Evolutionary conservation across 2,797 vertebrate species (phyloP).

Genomic region (Alectoris magna): DNA sequence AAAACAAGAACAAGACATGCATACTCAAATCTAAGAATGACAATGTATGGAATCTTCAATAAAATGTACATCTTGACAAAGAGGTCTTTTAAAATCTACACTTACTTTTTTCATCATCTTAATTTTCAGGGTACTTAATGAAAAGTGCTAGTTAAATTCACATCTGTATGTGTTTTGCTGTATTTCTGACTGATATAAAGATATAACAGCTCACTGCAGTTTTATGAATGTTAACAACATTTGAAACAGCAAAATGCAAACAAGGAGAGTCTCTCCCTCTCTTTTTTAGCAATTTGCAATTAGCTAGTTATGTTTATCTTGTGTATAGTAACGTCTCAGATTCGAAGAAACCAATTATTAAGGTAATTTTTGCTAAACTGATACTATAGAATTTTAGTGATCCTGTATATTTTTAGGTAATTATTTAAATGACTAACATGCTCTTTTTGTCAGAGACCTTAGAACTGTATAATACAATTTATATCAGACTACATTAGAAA

Average conservation of each 20-base stretch:
- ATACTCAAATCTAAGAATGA: not conserved
- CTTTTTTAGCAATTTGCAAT: not conserved
- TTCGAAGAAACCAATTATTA: not conserved
- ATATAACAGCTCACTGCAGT: not conserved
- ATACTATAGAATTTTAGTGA: not conserved
- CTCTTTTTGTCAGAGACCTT: not conserved
- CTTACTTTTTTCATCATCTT: not conserved
- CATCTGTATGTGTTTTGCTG: accelerated
- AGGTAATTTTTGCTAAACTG: not conserved
- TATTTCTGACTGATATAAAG: not conserved
- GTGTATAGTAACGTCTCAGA: not conserved
- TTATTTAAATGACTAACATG: not conserved
- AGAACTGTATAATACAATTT: not conserved
- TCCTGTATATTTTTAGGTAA: not conserved
- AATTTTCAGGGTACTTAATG: not conserved
- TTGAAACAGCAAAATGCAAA: not conserved
- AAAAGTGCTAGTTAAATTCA: not conserved
- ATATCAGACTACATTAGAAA: not conserved
- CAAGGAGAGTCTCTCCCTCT: not conserved
- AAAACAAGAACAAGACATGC: not conserved
- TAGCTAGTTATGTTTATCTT: not conserved
- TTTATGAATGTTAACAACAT: not conserved
- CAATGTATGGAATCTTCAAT: not conserved
- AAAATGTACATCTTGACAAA: not conserved
- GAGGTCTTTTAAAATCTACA: not conserved